Base-by-base conservation (phyloP, 2,113 vertebrate genomes). In the Perca schrenkii region DNA sequence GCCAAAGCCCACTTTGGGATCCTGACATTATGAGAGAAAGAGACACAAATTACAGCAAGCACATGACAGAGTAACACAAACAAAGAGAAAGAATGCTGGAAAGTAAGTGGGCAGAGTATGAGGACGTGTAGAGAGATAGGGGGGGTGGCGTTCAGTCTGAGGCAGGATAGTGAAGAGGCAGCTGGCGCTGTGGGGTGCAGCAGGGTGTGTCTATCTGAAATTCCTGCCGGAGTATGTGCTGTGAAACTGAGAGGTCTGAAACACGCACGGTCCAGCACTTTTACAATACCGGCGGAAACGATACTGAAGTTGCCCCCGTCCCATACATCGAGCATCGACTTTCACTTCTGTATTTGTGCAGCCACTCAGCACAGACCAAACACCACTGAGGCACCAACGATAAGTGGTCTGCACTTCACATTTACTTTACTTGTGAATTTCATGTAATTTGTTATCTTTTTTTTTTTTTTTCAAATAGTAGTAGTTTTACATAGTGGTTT, bases 1-100 rank as follows among this genome's bases (percentile, higher is more conserved):
- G 43, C 98, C 98, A 8, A 99, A 99, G 28, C 98, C 98, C 0
- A 95, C 58, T 19, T 96, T 97, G 70, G 97, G 83, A 87, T 99
- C 98, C 98, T 99, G 77, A 5, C 43, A 80, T 79, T 36, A 4
- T 5, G n/a, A 80, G 16, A 67, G 8, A 60, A 54, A 2, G 0
- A 82, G 6, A 54, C n/a, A 21, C 2, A 31, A 4, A 49, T 64
- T 19, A 77, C 8, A 52, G 25, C 0, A 31, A 49, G 12, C 3
- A 4, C 40, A 53, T 3, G 14, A 80, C 31, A 57, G 21, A 40
- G 25, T 31, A 15, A 49, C 31, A n/a, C 21, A 21, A 50, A 34
- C 40, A 14, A 52, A 61, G 43, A 52, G 53, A 77, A 74, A 67
- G 69, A 74, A 77, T 75, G 73, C 68, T 56, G 66, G 25, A 3